Base-by-base conservation (phyloP, 1,140 invertebrate species). In the Drosophila funebris region DNA sequence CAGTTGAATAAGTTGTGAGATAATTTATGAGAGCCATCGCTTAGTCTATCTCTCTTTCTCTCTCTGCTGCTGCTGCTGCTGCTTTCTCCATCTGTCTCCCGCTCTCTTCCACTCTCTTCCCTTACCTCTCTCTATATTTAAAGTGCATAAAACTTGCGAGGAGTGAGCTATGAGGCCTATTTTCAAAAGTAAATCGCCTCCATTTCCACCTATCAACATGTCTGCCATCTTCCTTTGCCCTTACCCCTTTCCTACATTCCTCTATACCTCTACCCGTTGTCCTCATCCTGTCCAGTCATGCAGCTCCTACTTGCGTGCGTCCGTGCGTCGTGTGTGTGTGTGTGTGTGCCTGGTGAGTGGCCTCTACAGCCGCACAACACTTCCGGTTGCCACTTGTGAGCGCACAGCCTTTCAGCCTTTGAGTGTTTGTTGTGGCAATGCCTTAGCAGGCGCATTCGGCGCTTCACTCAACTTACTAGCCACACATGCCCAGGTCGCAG, bases 121-220 rank as follows among this genome's bases (percentile, higher is more conserved):
- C n/a, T 13, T 20, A 0, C 18, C 11, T 29, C 24, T 27, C 46
- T 8, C 6, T 56, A 31, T 41, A 29, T 14, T 43, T 43, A 44
- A 68, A 70, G 73, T 67, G 58, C 52, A 75, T 62, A 70, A 61
- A 62, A 64, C 53, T 63, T 63, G 58, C 16, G 46, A 5, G 13
- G 20, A 44, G n/a, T 13, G 33, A 41, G 54, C 67, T 43, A 61
- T 64, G 66, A 54, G 78, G 62, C 72, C 78, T 64, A 68, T 83
- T 72, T 77, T 61, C 37, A 67, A 78, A 76, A 70, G 68, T 76
- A 87, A 87, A 88, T 87, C 79, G 83, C 83, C 72, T 82, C 83
- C 78, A 87, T 87, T 87, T 87, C 83, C 83, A 87, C 78, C 83
- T 87, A 78, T 88, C 83, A 88, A 88, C 83, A 87, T 87, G 75